Percentiles rank a stretch among this genome's conserved stretches.
Conservation (phyloP, 2,113 vertebrate species). For the Macrotis lagotis region DNA sequence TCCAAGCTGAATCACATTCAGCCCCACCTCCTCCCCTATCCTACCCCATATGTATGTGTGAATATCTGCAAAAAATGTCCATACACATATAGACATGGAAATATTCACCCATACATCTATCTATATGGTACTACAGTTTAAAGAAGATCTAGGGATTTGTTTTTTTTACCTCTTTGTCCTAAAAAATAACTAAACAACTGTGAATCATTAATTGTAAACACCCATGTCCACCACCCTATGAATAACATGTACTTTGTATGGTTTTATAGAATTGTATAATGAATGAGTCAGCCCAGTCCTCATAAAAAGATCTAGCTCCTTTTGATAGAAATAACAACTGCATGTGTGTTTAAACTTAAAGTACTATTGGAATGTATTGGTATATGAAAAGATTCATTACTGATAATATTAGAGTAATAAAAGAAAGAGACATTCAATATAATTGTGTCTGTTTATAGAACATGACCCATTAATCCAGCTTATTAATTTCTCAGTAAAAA, state of each 20-base stretch:
- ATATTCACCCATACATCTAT: background rate
- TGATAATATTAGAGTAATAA: background rate
- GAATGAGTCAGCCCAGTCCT: background rate
- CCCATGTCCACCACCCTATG: background rate
- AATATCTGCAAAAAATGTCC: no score
- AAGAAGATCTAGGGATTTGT: background rate
- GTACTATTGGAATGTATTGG: background rate
- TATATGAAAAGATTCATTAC: slow-evolving; percentile 22
- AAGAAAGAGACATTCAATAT: background rate
- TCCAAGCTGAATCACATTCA: background rate
- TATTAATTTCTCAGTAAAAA: slow-evolving; percentile 15
- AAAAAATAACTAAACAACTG: background rate
- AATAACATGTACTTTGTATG: slow-evolving; percentile 19
- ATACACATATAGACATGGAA: background rate
- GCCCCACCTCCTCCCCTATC: no score
- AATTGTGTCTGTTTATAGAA: background rate
- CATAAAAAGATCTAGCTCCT: slow-evolving; percentile 25
- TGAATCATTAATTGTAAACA: background rate
- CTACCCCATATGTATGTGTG: no score
- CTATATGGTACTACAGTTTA: background rate
- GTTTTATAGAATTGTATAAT: background rate
- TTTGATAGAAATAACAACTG: background rate
- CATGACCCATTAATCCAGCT: background rate
- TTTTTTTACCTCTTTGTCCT: background rate
- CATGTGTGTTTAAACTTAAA: background rate